Evolutionary conservation across 2,113 vertebrate species (phyloP).

Genomic region (Sialia sialis): DNA sequence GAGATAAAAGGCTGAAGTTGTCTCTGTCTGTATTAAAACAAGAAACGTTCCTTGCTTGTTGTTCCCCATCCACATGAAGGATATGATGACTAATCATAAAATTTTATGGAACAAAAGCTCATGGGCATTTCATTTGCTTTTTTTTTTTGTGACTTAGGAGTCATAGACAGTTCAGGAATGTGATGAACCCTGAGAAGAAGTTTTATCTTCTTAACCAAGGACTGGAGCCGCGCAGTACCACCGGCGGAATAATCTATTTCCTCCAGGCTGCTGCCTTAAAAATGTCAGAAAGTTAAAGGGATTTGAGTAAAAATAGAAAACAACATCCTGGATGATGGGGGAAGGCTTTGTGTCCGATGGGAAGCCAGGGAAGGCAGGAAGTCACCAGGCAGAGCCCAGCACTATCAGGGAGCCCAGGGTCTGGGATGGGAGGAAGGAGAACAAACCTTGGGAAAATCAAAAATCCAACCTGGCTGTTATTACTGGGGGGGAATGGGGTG

Average conservation of each 20-base stretch:
- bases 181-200: not conserved
- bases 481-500: accelerated
- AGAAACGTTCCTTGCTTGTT: not conserved
- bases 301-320: conserved; percentile 47
- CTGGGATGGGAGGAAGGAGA: not conserved
- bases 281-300: conserved; percentile 12
- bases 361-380: conserved; percentile 4
- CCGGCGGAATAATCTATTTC: not conserved
- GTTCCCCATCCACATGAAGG: not conserved
- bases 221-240: accelerated
- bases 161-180: not conserved
- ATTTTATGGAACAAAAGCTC: not conserved
- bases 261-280: conserved; percentile 28
- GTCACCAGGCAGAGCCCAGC: not conserved
- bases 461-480: not conserved
- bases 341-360: not conserved
- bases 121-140: accelerated
- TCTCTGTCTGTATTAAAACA: not conserved
- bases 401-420: accelerated
- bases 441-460: not conserved
- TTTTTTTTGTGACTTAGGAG: not conserved
- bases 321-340: conserved; percentile 4
- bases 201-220: not conserved
- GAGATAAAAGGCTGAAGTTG: not conserved
- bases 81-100: not conserved